Percentiles rank a stretch among this genome's conserved stretches.
phyloP scores from a whole-genome alignment of 2,797 vertebrate species.

The Oceanodroma leucorhoa region DNA sequence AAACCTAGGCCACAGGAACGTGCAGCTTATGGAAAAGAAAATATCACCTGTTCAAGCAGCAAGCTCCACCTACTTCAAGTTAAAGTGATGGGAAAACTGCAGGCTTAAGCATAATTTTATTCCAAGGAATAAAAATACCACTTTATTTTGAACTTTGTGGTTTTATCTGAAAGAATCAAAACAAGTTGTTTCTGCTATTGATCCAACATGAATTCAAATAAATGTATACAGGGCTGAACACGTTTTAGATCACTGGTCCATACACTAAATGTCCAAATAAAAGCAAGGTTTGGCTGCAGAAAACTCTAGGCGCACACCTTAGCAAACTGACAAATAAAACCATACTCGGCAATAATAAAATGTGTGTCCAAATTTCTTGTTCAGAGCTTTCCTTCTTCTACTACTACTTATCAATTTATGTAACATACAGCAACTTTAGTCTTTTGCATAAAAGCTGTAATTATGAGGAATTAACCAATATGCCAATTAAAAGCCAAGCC shows the following conservation, averaged over 20 bases:
- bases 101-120: not conserved
- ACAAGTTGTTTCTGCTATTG: not conserved
- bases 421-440: not conserved
- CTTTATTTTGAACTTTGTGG: not conserved
- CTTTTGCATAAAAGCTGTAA: not conserved
- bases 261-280: not conserved
- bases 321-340: not conserved
- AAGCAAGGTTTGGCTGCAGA: not conserved
- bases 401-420: not conserved
- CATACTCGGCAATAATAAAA: not conserved
- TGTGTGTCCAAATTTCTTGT: not conserved
- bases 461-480: not conserved
- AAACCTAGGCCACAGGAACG: not conserved
- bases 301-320: not conserved
- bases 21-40: not conserved
- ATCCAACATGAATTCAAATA: not conserved
- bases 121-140: not conserved
- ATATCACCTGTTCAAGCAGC: not conserved
- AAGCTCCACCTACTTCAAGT: not conserved
- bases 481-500: not conserved
- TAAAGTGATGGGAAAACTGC: not conserved
- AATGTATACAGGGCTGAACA: accelerated
- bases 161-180: not conserved
- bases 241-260: not conserved
- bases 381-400: not conserved